phyloP scores from a whole-genome alignment of 2,888 invertebrate genomes.

The Yponomeuta evonymella region DNA sequence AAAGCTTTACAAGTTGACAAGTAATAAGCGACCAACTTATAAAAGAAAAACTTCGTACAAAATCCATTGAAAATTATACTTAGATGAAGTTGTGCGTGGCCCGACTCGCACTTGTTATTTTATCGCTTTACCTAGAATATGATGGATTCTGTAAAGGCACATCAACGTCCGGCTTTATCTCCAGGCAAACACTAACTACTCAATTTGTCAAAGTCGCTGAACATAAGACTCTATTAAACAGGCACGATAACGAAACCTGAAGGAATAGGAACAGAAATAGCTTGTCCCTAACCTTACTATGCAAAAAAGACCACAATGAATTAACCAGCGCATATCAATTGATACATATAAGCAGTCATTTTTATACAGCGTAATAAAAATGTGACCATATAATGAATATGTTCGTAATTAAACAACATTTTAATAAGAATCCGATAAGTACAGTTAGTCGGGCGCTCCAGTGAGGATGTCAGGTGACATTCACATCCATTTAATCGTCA shows the following conservation, averaged over 20 bases:
- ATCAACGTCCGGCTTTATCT: constrained; percentile 43
- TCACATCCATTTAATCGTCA: constrained; percentile 19
- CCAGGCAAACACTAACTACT: constrained; percentile 37
- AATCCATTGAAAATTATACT: too few species aligned
- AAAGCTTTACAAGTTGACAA: too few species aligned
- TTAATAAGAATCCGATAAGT: not conserved
- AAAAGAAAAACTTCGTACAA: too few species aligned
- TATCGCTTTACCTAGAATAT: constrained; percentile 15
- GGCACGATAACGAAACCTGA: constrained; percentile 1
- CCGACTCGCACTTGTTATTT: not conserved
- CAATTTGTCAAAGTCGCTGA: constrained; percentile 65
- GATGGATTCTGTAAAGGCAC: constrained; percentile 30
- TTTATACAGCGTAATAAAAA: not conserved
- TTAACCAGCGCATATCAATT: not conserved
- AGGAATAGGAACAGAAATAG: constrained; percentile 3
- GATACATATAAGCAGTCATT: not conserved
- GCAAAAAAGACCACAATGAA: not conserved
- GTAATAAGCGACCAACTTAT: too few species aligned
- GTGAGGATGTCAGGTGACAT: constrained; percentile 16
- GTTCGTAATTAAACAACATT: not conserved
- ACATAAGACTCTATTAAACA: constrained; percentile 24
- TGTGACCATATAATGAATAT: not conserved
- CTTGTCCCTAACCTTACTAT: not conserved
- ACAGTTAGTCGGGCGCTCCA: constrained; percentile 2
- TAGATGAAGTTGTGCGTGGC: too few species aligned